Evolutionary conservation across 2,797 vertebrate genomes (phyloP).

Genomic region (Phoebastria nigripes): DNA sequence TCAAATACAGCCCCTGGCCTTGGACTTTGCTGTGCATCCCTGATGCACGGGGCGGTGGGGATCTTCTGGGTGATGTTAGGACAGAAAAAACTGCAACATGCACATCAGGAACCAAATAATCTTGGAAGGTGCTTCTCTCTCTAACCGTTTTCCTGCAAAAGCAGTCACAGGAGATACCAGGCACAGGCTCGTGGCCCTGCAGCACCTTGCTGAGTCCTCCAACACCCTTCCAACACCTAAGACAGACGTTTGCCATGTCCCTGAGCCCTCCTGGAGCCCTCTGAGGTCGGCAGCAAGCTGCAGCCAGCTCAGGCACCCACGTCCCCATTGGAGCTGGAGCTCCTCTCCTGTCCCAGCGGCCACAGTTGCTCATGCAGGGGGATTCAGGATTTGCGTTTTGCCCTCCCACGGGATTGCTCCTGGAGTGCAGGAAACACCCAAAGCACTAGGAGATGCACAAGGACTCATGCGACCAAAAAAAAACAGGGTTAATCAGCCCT

Average conservation of each 20-base stretch:
- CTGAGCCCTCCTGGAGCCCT: neutral
- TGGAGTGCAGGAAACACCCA: neutral
- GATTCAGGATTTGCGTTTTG: fast-evolving
- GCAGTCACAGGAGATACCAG: neutral
- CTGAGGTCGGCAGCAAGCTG: neutral
- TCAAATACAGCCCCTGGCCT: neutral
- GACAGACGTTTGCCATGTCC: neutral
- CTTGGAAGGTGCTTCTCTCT: neutral
- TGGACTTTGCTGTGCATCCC: fast-evolving
- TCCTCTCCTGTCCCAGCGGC: neutral
- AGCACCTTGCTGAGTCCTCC: neutral
- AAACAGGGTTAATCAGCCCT: neutral
- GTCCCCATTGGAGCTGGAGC: fast-evolving
- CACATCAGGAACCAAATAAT: fast-evolving
- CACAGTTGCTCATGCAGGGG: fast-evolving
- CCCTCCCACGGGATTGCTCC: neutral
- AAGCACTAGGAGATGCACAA: neutral
- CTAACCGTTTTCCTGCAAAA: neutral
- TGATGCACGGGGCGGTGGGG: fast-evolving
- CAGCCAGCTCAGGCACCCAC: fast-evolving
- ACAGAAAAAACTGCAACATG: too few relatives aligned
- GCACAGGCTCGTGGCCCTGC: fast-evolving
- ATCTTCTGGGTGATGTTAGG: neutral
- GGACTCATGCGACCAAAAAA: neutral
- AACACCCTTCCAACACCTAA: neutral